Percentiles rank a stretch among this genome's conserved stretches.
Conservation (phyloP, 1,140 invertebrate species). For the Anastrepha obliqua region DNA sequence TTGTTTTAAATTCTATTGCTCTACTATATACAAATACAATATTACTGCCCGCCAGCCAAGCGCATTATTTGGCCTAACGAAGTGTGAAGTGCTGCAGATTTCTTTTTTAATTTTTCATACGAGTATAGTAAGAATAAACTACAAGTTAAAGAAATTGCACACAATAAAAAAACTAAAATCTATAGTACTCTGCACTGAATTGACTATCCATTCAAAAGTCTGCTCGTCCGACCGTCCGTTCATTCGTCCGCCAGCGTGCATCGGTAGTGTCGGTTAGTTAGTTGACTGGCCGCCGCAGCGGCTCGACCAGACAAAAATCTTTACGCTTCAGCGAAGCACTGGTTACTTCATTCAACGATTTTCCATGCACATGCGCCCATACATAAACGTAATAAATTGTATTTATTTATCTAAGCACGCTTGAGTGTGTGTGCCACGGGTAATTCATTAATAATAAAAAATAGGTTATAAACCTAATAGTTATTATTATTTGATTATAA, state of each 20-base stretch:
- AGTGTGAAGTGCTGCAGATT: slow-evolving; percentile 40
- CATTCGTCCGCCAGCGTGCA: background rate
- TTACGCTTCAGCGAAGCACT: slow-evolving; percentile 15
- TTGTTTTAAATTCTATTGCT: background rate
- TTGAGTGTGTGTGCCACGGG: background rate
- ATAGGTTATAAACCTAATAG: slow-evolving; percentile 42
- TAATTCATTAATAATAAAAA: slow-evolving; percentile 36
- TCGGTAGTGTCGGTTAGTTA: background rate
- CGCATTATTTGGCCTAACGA: slow-evolving; percentile 50
- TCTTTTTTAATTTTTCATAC: background rate
- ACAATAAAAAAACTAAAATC: background rate
- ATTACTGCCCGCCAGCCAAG: background rate
- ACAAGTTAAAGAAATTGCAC: background rate
- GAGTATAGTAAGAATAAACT: background rate
- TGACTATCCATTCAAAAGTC: background rate
- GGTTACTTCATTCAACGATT: slow-evolving; percentile 27
- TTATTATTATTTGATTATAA: slow-evolving; percentile 50
- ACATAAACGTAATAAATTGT: background rate
- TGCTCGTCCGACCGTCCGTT: background rate
- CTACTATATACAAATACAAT: background rate
- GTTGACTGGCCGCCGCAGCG: slow-evolving; percentile 34
- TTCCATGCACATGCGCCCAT: background rate
- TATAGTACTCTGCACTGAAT: background rate
- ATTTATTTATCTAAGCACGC: background rate
- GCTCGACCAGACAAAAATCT: slow-evolving; percentile 39